These are phyloP conservation scores for Ormyrus nitidulus DNA, from an alignment of 2,888 invertebrate species.

Conservation along the genomic window DNA sequence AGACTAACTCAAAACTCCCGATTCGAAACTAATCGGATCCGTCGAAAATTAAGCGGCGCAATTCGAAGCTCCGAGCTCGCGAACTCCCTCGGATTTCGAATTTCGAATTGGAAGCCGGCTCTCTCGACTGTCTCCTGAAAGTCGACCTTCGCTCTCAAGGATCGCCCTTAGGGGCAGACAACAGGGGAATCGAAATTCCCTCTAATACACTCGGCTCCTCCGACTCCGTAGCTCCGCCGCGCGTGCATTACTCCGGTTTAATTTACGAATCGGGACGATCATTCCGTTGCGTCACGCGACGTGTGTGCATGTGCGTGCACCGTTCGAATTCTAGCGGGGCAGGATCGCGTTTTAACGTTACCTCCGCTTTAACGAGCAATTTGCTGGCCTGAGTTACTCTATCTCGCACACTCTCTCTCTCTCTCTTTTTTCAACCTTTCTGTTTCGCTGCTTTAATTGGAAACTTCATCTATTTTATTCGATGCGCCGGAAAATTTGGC, in stretches of 20 bases:
- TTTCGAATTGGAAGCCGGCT: not conserved
- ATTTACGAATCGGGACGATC: conserved; percentile 55
- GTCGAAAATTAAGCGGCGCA: conserved; percentile 13
- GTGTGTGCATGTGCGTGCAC: not conserved
- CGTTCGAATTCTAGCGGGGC: not conserved
- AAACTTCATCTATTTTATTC: conserved; percentile 5
- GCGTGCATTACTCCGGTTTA: conserved; percentile 41
- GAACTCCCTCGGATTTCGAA: conserved; percentile 24
- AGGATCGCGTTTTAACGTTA: conserved; percentile 18
- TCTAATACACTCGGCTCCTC: conserved; percentile 27
- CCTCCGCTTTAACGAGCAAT: conserved; percentile 39
- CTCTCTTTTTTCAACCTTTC: not conserved
- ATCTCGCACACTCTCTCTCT: not conserved
- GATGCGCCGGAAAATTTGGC: not conserved
- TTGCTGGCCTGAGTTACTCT: not conserved
- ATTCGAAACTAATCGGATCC: too few species aligned
- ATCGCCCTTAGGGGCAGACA: conserved; percentile 39
- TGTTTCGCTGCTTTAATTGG: conserved; percentile 21
- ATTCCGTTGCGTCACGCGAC: conserved; percentile 53
- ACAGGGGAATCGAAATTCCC: conserved; percentile 47
- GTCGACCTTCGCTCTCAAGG: conserved; percentile 31
- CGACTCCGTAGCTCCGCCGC: not conserved
- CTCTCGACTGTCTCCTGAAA: not conserved
- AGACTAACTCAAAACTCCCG: too few species aligned
- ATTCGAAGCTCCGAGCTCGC: conserved; percentile 13